phyloP scores from a whole-genome alignment of 2,888 invertebrate species.

The Stenoptilia bipunctidactyla region DNA sequence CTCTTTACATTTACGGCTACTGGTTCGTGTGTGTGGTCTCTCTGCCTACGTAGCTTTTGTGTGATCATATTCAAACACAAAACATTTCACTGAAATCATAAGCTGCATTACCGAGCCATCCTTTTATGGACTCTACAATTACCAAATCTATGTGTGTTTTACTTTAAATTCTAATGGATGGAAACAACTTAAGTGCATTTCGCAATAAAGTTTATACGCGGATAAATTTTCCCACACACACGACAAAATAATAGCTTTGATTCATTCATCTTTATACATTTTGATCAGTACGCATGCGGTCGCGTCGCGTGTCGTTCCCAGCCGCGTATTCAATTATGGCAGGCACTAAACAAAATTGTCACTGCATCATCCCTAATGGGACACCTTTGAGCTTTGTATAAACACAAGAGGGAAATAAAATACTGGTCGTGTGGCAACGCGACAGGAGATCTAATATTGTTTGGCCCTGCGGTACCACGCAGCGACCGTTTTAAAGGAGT shows the following conservation, averaged over 20 bases:
- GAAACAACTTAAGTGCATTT: slow-evolving; percentile 36
- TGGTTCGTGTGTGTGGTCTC: slow-evolving; percentile 55
- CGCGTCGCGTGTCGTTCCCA: slow-evolving; percentile 56
- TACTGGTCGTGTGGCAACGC: slow-evolving; percentile 56
- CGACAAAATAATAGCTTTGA: slow-evolving; percentile 30
- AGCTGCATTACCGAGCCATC: slow-evolving; percentile 17
- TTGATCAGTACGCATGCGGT: slow-evolving; percentile 14
- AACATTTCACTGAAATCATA: too few relatives aligned
- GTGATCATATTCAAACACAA: background rate
- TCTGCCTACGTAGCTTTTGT: slow-evolving; percentile 20
- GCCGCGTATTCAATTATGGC: slow-evolving; percentile 63
- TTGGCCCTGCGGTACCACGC: slow-evolving; percentile 32
- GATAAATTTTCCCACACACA: slow-evolving; percentile 25
- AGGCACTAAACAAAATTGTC: slow-evolving; percentile 51
- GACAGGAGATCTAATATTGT: slow-evolving; percentile 56
- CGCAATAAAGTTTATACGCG: slow-evolving; percentile 28
- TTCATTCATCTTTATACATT: slow-evolving; percentile 27
- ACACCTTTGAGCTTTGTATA: slow-evolving; percentile 50
- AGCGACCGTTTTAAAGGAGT: slow-evolving; percentile 34
- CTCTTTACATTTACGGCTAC: slow-evolving; percentile 24
- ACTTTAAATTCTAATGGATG: background rate
- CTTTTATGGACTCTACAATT: background rate
- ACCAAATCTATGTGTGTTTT: too few relatives aligned
- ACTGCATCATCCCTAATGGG: slow-evolving; percentile 56
- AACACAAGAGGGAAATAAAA: slow-evolving; percentile 48